phyloP scores from a whole-genome alignment of 2,888 invertebrate genomes.

The Nasonovia ribisnigri region DNA sequence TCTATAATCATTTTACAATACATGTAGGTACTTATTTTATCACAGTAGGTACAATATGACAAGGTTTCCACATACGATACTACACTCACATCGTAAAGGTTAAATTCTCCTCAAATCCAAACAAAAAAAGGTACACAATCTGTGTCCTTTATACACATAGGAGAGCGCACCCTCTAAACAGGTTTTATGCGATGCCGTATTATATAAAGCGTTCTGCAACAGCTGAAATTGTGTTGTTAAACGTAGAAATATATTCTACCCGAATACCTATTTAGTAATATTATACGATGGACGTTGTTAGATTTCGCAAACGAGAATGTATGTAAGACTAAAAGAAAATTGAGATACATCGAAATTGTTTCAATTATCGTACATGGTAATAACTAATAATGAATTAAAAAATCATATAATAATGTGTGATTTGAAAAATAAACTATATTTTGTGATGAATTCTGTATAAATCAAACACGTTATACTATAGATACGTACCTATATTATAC shows the following conservation, averaged over 20 bases:
- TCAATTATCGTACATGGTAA: no score
- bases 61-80: not conserved
- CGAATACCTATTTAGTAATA: not conserved
- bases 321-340: not conserved
- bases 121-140: not conserved
- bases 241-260: not conserved
- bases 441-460: not conserved
- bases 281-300: not conserved
- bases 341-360: not conserved
- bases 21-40: not conserved
- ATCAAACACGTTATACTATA: not conserved
- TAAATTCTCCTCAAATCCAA: not conserved
- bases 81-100: not conserved
- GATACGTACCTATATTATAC: not conserved
- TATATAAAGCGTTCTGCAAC: not conserved
- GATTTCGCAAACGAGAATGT: not conserved
- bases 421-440: not conserved
- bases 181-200: not conserved
- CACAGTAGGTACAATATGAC: not conserved
- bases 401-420: not conserved
- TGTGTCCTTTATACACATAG: not conserved
- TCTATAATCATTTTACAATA: not conserved
- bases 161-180: not conserved
- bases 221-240: not conserved
- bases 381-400: not conserved